Conservation (phyloP, 2,113 vertebrate species). For the Cygnus atratus region DNA sequence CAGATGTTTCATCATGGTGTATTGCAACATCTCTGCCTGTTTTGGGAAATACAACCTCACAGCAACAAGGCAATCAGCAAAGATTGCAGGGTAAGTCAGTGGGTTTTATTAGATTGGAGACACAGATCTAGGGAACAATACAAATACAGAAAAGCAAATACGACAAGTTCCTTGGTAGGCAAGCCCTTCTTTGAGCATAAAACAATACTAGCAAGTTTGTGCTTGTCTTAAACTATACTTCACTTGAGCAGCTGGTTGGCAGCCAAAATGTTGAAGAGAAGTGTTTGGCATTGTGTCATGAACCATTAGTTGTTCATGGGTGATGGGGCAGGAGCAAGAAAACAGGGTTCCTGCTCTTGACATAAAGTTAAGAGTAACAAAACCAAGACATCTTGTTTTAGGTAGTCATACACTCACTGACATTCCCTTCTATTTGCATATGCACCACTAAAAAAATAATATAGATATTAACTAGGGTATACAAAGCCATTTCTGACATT, state of each 20-base stretch:
- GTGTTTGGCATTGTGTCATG: neutral
- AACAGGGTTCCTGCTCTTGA: neutral
- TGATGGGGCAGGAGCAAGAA: neutral
- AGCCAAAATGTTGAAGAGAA: neutral
- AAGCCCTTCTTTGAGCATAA: neutral
- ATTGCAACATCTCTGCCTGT: neutral
- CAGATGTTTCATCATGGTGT: accelerated
- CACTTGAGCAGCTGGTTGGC: neutral
- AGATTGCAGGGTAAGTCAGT: neutral
- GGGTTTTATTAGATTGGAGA: neutral
- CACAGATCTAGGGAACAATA: neutral
- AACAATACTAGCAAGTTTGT: neutral
- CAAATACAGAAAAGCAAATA: neutral
- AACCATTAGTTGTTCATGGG: neutral
- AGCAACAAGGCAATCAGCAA: neutral
- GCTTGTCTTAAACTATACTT: neutral
- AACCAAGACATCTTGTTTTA: neutral
- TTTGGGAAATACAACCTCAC: neutral
- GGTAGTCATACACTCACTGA: no score
- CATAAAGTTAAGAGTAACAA: neutral
- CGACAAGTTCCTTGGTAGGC: neutral
- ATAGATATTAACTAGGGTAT: accelerated
- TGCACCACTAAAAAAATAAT: accelerated
- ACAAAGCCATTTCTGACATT: neutral
- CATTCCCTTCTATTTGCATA: neutral